Percentiles rank a stretch among this genome's conserved stretches.
phyloP scores from a whole-genome alignment of 1,140 invertebrate species.

The silkworm (Bombyx mori) region ASM3026992v2 NC_085111.1:11887501-11888000 shows the following conservation, averaged over 20 bases:
- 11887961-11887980: too few species aligned
- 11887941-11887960: too few species aligned
- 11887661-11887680: constrained; percentile 25
- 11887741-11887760: constrained; percentile 18
- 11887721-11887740: neutral
- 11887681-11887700: constrained; percentile 24
- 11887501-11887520: too few species aligned
- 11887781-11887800: too few species aligned
- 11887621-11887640: constrained; percentile 15
- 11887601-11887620: constrained; percentile 32
- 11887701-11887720: constrained; percentile 23
- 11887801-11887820: too few species aligned
- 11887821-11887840: too few species aligned
- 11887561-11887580: constrained; percentile 23
- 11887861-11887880: too few species aligned
- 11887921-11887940: too few species aligned
- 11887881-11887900: too few species aligned
- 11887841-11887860: too few species aligned
- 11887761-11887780: neutral
- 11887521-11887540: constrained; percentile 9
- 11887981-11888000: too few species aligned
- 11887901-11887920: too few species aligned
- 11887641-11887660: constrained; percentile 15
- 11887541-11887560: constrained; percentile 26
- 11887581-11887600: constrained; percentile 22